Percentiles rank a stretch among this genome's conserved stretches.
Evolutionary conservation across 2,113 vertebrate genomes (phyloP).

Genomic region (Mionectes macconnelli): DNA sequence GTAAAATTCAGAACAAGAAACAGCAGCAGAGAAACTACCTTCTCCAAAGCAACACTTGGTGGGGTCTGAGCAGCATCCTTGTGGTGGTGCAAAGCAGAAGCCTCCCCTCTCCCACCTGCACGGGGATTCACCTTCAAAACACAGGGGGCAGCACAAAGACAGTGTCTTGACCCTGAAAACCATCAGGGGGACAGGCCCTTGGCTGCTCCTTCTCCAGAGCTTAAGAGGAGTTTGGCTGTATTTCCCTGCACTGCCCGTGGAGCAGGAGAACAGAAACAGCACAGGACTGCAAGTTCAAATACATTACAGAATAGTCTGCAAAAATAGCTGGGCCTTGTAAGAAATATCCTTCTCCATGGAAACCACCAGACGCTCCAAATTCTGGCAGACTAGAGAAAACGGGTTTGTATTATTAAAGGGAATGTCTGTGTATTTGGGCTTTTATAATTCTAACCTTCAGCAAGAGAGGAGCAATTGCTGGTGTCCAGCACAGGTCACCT

Average conservation of each 20-base stretch:
- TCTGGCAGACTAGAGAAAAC: slow-evolving; percentile 41
- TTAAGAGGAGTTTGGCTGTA: not conserved
- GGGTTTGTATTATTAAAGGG: slow-evolving; percentile 41
- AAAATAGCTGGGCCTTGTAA: slow-evolving; percentile 64
- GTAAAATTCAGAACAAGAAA: not conserved
- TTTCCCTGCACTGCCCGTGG: not conserved
- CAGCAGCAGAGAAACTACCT: not conserved
- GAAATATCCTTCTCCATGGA: slow-evolving; percentile 65
- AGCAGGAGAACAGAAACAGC: slow-evolving; percentile 28
- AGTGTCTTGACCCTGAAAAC: not conserved
- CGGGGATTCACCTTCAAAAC: not conserved
- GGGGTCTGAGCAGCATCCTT: not conserved
- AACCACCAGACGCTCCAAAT: slow-evolving; percentile 64
- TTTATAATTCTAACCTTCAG: not conserved
- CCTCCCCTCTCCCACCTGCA: not conserved
- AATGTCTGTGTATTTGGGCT: slow-evolving; percentile 4
- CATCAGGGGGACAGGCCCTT: fast-evolving
- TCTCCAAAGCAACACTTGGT: not conserved
- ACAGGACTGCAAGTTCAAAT: slow-evolving; percentile 51
- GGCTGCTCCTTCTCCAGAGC: not conserved
- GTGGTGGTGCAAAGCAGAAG: not conserved
- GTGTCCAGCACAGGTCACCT: not conserved
- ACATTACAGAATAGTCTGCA: slow-evolving; percentile 57
- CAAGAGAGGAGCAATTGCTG: not conserved
- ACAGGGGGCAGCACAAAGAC: not conserved